Conservation (phyloP, 2,888 invertebrate species). For the Lymantria monacha region DNA sequence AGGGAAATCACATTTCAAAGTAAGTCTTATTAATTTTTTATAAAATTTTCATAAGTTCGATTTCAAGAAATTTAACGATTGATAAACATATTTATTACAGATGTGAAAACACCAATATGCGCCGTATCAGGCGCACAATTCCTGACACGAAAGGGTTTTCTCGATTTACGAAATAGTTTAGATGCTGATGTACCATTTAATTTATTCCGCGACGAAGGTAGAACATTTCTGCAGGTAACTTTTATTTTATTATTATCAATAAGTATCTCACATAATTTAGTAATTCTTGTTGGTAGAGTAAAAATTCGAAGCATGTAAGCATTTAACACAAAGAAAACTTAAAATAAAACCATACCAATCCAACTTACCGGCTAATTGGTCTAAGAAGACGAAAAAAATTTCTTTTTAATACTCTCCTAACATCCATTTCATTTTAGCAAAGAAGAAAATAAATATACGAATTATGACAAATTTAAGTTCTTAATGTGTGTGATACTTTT, state of each 20-base stretch:
- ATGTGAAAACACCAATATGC: constrained; percentile 90
- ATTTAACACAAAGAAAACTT: too few species aligned
- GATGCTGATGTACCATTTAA: constrained; percentile 91
- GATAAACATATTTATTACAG: constrained; percentile 60
- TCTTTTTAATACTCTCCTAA: too few species aligned
- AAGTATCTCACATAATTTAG: background rate
- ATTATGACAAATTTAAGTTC: too few species aligned
- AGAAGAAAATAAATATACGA: too few species aligned
- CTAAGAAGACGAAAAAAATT: too few species aligned
- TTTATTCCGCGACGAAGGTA: constrained; percentile 90
- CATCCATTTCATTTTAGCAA: too few species aligned
- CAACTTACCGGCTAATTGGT: too few species aligned
- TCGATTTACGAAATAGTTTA: constrained; percentile 89
- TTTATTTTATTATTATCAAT: background rate
- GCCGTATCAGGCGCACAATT: constrained; percentile 93
- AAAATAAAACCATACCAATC: too few species aligned
- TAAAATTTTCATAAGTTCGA: background rate
- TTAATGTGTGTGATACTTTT: too few species aligned
- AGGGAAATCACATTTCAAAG: constrained; percentile 92
- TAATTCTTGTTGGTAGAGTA: background rate
- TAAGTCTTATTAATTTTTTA: constrained; percentile 39
- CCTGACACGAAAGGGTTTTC: constrained; percentile 89
- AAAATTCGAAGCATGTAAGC: too few species aligned
- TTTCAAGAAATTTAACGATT: background rate
- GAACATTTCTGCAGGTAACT: constrained; percentile 89